Evolutionary conservation across 1,140 invertebrate genomes (phyloP), one percentile per base, ranked within the genome.

Genomic region (Hormaphis cornu): DNA sequence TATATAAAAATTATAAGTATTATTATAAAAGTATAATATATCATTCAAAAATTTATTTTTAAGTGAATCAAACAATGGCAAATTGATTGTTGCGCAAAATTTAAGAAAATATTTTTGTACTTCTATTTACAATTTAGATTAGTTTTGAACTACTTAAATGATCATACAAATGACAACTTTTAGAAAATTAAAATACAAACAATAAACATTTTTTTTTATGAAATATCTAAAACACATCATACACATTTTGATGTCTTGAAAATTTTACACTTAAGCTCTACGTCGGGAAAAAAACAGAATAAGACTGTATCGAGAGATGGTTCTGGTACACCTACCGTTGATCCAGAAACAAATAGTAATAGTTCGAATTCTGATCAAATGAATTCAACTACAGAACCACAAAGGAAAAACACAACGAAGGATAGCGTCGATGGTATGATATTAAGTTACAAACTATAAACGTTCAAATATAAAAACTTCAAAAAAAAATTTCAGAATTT

Each of bases 231-330:
- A 44, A 7, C 5, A 2, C 16, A 2, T 48, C 50, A 6, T 22
- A 0, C 22, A 50, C 20, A 16, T 50, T 40, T 61, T 33, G 0
- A 71, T 20, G 2, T 52, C 0, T 53, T 63, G 59, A 10, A 53
- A 71, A 61, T 52, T 56, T 3, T 71, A 44, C 18, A 71, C 58
- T 18, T 28, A 14, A 71, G 35, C 10, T 48, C 44, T 26, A 63
- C 50, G 20, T 26, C 50, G 5, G 0, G 5, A 9, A 26, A 59
- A 14, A 30, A 63, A 52, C 33, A 20, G 20, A 58, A 37, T 10
- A 37, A 35, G 50, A 53, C 7, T 4, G 40, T 40, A 48, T 22
- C 37, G 24, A 61, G 37, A 52, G n/a, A 58, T 44, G 6, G 14
- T 6, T 54, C 40, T 28, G 40, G 28, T 5, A 54, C 18, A 28